A percentile compares a stretch with the other conserved stretches of the same genome.
Conservation (phyloP, 35 echinoderm and acorn worm species). For the Patiria miniata region DNA sequence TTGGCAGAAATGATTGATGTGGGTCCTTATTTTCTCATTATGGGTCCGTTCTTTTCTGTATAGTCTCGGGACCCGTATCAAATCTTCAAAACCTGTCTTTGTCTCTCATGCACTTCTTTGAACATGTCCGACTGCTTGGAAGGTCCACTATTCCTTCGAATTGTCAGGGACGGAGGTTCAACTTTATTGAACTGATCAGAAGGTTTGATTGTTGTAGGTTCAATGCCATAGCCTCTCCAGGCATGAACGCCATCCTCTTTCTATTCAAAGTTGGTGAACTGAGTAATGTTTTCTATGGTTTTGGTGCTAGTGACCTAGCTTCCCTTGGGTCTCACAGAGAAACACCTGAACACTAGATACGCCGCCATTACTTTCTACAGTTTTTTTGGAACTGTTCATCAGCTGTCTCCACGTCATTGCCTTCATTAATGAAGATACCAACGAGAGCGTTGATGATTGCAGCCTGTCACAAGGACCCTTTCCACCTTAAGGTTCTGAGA, state of each 20-base stretch:
- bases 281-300: no score
- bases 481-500: slow-evolving; percentile 39
- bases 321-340: background rate
- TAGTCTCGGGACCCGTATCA: no score
- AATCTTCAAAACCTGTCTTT: no score
- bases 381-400: slow-evolving; percentile 25
- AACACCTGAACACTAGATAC: slow-evolving; percentile 2
- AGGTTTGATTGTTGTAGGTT: background rate
- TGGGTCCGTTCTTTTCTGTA: no score
- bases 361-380: background rate
- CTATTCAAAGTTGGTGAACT: no score
- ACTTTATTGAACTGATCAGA: no score
- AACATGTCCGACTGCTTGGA: background rate
- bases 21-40: no score
- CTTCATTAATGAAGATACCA: slow-evolving; percentile 6
- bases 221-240: slow-evolving; percentile 23
- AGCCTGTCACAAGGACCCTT: slow-evolving; percentile 34
- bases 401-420: slow-evolving; percentile 25
- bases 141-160: background rate
- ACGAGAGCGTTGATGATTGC: slow-evolving; percentile 10
- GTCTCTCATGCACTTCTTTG: no score
- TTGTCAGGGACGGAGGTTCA: background rate
- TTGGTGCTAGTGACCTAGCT: background rate
- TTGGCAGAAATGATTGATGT: no score
- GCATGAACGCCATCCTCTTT: no score